Percentiles rank a stretch among this genome's conserved stretches.
Evolutionary conservation across 2,797 vertebrate genomes (phyloP).

Genomic region (Astyanax mexicanus): DNA sequence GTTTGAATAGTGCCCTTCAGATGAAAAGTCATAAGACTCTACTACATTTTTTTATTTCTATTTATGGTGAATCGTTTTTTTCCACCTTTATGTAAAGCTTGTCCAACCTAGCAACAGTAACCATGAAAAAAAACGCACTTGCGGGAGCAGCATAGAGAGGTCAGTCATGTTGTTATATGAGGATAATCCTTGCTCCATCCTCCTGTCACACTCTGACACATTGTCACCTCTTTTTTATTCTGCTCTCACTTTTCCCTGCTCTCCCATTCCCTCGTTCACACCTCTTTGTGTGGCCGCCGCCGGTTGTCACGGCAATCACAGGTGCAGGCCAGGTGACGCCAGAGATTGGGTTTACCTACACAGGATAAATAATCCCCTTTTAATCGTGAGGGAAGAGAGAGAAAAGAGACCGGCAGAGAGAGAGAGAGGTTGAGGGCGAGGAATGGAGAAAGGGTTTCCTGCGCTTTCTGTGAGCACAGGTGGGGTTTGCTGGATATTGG

Average conservation of each 20-base stretch:
- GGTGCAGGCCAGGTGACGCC: constrained; percentile 59
- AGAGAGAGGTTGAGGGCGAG: constrained; percentile 19
- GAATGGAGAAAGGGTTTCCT: constrained; percentile 30
- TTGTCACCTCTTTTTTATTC: constrained; percentile 37
- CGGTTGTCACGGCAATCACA: constrained; percentile 69
- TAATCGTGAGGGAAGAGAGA: constrained; percentile 50
- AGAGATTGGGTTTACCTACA: constrained; percentile 54
- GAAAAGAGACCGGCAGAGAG: constrained; percentile 30
- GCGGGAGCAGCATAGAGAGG: neutral
- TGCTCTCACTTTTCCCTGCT: constrained; percentile 51
- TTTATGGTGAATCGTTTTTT: neutral
- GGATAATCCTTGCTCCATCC: constrained; percentile 3
- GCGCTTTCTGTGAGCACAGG: constrained; percentile 43
- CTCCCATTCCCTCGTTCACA: constrained; percentile 34
- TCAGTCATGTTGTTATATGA: neutral
- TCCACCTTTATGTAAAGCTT: neutral
- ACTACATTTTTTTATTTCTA: too few relatives aligned
- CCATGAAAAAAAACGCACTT: neutral
- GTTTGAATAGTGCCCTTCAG: too few relatives aligned
- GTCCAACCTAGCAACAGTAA: neutral
- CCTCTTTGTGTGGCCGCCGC: constrained; percentile 38
- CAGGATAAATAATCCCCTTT: constrained; percentile 55
- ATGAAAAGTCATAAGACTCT: too few relatives aligned
- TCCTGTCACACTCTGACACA: constrained; percentile 13
- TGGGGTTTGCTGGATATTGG: constrained; percentile 54